Conservation (phyloP, 2,888 invertebrate genomes). For the Epirrita christyi region DNA sequence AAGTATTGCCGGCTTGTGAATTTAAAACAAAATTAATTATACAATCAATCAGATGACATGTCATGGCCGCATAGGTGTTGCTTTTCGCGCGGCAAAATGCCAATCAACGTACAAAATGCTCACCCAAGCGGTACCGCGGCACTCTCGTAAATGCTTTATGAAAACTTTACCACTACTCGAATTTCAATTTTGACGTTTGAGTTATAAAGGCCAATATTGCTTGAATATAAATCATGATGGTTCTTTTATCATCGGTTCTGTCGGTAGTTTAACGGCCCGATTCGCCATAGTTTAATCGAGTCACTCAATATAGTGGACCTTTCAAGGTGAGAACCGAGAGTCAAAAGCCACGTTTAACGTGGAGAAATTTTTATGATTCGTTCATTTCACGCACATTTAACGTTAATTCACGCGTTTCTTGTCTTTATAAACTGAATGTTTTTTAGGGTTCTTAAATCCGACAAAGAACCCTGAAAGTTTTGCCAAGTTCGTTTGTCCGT, state of each 20-base stretch:
- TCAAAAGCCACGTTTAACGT: slow-evolving; percentile 68
- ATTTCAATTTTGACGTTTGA: slow-evolving; percentile 47
- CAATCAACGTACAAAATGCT: slow-evolving; percentile 78
- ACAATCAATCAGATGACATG: slow-evolving; percentile 80
- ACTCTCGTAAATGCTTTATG: slow-evolving; percentile 42
- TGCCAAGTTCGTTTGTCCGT: too few relatives aligned
- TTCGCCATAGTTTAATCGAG: slow-evolving; percentile 78
- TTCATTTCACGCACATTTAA: slow-evolving; percentile 80
- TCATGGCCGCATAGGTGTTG: slow-evolving; percentile 79
- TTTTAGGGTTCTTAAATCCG: too few relatives aligned
- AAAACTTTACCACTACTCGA: slow-evolving; percentile 18
- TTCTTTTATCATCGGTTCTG: slow-evolving; percentile 38
- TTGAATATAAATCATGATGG: slow-evolving; percentile 23
- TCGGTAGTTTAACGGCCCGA: slow-evolving; percentile 73
- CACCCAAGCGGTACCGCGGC: slow-evolving; percentile 59
- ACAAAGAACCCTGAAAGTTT: too few relatives aligned
- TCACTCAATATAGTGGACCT: slow-evolving; percentile 68
- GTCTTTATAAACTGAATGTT: slow-evolving; percentile 57
- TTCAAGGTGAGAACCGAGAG: slow-evolving; percentile 70
- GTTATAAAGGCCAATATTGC: slow-evolving; percentile 45
- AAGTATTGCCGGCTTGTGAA: slow-evolving; percentile 69
- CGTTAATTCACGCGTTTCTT: slow-evolving; percentile 74
- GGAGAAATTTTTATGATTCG: slow-evolving; percentile 75
- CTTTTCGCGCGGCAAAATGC: slow-evolving; percentile 80
- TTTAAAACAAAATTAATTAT: slow-evolving; percentile 82